These are phyloP conservation scores for Drosophila meridiana DNA, from an alignment of 2,888 invertebrate species.

Conservation along the genomic window DNA sequence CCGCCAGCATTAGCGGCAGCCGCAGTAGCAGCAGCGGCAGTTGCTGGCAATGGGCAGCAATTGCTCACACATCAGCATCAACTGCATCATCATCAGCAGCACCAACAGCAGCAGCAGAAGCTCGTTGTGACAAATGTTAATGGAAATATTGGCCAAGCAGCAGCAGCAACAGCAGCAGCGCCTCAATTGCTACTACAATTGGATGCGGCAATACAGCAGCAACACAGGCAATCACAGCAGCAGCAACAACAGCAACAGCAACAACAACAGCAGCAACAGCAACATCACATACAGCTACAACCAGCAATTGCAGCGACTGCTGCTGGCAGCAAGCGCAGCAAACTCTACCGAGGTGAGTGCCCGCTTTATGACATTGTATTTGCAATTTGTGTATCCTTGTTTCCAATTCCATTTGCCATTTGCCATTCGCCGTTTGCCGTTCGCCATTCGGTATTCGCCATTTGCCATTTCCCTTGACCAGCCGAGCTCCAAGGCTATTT, in stretches of 20 bases:
- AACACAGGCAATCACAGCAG: constrained; percentile 46
- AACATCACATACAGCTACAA: constrained; percentile 85
- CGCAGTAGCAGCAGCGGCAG: constrained; percentile 37
- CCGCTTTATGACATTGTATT: constrained; percentile 78
- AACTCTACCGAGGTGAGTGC: constrained; percentile 90
- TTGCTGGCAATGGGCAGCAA: constrained; percentile 59
- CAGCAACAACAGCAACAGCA: constrained; percentile 86
- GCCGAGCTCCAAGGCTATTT: constrained; percentile 39
- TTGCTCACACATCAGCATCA: constrained; percentile 39
- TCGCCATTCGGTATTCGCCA: not conserved
- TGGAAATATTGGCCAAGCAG: constrained; percentile 66
- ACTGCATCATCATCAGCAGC: constrained; percentile 34
- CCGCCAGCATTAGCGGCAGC: constrained; percentile 59
- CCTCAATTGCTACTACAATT: constrained; percentile 90
- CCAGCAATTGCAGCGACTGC: constrained; percentile 85
- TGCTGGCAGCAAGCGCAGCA: constrained; percentile 87
- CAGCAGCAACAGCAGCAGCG: constrained; percentile 54
- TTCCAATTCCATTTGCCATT: constrained; percentile 20
- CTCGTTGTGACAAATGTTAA: constrained; percentile 69
- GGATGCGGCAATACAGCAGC: constrained; percentile 89
- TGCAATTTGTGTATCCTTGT: constrained; percentile 50
- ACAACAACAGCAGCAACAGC: constrained; percentile 84
- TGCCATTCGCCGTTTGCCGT: not conserved
- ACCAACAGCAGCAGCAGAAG: constrained; percentile 49
- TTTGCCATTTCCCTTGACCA: constrained; percentile 16